phyloP scores from a whole-genome alignment of 2,797 vertebrate species.

The Neosilurus hyrtlii region DNA sequence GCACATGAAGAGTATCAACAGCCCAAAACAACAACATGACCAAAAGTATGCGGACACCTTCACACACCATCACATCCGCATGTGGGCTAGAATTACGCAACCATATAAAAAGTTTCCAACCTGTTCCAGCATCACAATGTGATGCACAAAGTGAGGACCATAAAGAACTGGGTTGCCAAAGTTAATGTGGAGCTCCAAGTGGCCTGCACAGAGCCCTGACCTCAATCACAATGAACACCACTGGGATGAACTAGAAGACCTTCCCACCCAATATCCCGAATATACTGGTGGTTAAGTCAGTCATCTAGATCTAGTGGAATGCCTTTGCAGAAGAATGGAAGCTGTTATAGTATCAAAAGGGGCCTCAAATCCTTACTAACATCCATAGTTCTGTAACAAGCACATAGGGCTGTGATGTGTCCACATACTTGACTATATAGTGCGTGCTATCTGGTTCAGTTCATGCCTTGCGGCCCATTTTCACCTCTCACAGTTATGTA shows the following conservation, averaged over 20 bases:
- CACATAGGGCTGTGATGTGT: not conserved
- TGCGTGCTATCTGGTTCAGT: not conserved
- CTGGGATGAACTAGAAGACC: not conserved
- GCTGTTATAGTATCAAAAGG: not conserved
- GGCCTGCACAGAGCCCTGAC: not conserved
- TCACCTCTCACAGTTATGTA: not conserved
- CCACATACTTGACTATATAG: not conserved
- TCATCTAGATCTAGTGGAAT: not conserved
- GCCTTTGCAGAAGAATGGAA: not conserved
- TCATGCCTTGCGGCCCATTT: not conserved
- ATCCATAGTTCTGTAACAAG: not conserved
- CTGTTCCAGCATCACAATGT: not conserved
- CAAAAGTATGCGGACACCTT: not conserved
- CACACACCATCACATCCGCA: not conserved
- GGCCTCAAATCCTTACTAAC: not conserved
- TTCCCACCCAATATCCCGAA: not conserved
- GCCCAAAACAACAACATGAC: not conserved
- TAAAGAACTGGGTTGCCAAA: not conserved
- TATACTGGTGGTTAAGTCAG: not conserved
- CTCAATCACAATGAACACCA: not conserved
- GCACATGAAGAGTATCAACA: not conserved
- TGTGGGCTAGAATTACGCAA: not conserved
- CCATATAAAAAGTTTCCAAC: not conserved
- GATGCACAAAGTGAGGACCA: not conserved
- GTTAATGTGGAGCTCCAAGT: not conserved